Base-by-base conservation (phyloP, 2,797 vertebrate genomes). In the Moxostoma hubbsi region DNA sequence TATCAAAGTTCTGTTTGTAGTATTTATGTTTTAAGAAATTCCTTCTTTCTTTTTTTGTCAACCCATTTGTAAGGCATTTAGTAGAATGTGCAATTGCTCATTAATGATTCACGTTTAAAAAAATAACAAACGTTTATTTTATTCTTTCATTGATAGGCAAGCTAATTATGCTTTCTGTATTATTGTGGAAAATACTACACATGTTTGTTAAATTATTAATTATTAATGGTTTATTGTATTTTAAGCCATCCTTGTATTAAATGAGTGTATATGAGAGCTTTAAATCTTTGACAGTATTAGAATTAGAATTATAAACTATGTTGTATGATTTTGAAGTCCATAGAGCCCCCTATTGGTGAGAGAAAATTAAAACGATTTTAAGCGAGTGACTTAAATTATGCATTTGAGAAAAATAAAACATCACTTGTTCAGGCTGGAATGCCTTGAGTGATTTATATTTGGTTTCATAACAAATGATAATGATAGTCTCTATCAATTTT, bases 271-370 rank as follows among this genome's bases (percentile, higher is more conserved):
- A 58, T 50, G 7, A 49, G 5, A n/a, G 9, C 7, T 18, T 69
- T 46, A 55, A 64, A 1, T 0, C 7, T 24, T 46, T 75, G 5
- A 65, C 16, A 54, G 2, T 0, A 8, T 15, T 51, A 62, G 6
- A n/a, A n/a, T n/a, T n/a, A 36, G 36, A 36, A 36, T 36, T 4
- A 36, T 4, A 36, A 36, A 36, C 36, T 36, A 36, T 13, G 53
- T 13, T 13, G 50, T 36, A 49, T 10, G 36, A 15, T 68, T 51
- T 13, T 51, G 11, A 45, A 15, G n/a, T 6, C 11, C 9, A 59
- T 68, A 5, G 65, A 69, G 65, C 55, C 55, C 57, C 24, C 55
- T 69, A 46, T 45, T 77, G 75, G 64, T 3, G 4, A 61, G 24
- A 43, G 8, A 8, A 0, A 50, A 5, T 49, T 7, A 57, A 47